Base-by-base conservation (phyloP, 2,888 invertebrate species). In the Rhingia rostrata region DNA sequence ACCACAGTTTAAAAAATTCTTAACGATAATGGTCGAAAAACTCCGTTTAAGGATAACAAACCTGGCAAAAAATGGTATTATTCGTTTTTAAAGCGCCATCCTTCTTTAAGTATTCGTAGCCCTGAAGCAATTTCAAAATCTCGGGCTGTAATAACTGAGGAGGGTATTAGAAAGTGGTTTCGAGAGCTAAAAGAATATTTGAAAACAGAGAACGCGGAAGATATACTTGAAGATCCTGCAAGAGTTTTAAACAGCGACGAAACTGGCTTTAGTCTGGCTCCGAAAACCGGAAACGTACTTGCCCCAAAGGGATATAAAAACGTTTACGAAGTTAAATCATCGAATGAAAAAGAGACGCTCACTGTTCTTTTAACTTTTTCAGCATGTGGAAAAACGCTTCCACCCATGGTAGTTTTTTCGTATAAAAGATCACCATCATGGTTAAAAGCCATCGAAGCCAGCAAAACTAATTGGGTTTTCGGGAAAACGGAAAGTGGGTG, bases 1-100 rank as follows among this genome's bases (percentile, higher is more conserved):
- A 54, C 37, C 10, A 12, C 12, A 12, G 47, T 73, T 10, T n/a
- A 63, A 45, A 73, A 45, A 43, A 73, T 63, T 12, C 6, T 63
- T 9, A 32, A 32, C 1, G 54, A 47, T 70, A 58, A 70, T n/a
- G 32, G 32, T 33, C 49, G 60, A 9, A 63, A 63, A 37, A 56
- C 41, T 4, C 41, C 63, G 7, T 72, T 58, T n/a, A 64, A 41
- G 14, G 58, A 58, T 12, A n/a, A n/a, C 22, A 51, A 35, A 45
- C 54, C 63, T 6, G 63, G 63, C 5, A 60, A 60, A 53, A 73
- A 58, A 12, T 79, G 41, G 53, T 64, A 54, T 32, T 53, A 60
- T 4, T n/a, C 7, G 5, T 66, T 79, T 37, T 43, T 64, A 5
- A 79, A 58, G 41, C 56, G 58, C 14, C 56, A 72, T 43, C 49